Evolutionary conservation across 2,797 vertebrate genomes (phyloP).

Genomic region (Morus bassanus): DNA sequence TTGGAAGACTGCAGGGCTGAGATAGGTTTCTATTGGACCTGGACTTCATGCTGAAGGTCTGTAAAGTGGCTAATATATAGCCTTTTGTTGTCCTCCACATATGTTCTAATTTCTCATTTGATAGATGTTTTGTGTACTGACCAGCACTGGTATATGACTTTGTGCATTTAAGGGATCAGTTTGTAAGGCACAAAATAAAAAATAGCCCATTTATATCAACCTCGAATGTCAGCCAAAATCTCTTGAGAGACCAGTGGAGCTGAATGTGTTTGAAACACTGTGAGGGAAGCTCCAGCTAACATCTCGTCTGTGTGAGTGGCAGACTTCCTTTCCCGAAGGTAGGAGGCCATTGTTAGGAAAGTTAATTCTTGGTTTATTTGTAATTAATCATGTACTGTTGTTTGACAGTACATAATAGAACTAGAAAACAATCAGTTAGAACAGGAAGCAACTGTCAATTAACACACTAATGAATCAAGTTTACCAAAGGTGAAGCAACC

Average conservation of each 20-base stretch:
- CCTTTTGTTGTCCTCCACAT: neutral
- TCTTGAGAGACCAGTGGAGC: neutral
- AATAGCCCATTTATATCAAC: neutral
- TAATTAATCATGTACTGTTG: constrained; percentile 69
- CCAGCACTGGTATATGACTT: neutral
- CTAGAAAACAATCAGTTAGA: constrained; percentile 64
- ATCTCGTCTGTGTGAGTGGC: accelerated
- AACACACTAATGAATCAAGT: constrained; percentile 69
- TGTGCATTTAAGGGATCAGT: neutral
- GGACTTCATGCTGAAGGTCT: neutral
- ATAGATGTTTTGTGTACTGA: neutral
- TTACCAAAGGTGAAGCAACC: constrained; percentile 42
- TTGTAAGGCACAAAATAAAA: neutral
- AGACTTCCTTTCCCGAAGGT: neutral
- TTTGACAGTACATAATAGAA: constrained; percentile 65
- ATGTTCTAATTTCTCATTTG: neutral
- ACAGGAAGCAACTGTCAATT: constrained; percentile 69
- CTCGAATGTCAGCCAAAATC: neutral
- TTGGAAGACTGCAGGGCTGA: neutral
- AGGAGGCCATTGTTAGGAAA: constrained; percentile 5
- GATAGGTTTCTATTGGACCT: neutral
- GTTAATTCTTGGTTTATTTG: constrained; percentile 59
- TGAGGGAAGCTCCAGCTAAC: neutral
- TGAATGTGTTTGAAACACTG: neutral
- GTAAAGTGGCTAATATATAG: neutral